Conservation (phyloP, 1,140 invertebrate species). For the Drosophila novamexicana region DNA sequence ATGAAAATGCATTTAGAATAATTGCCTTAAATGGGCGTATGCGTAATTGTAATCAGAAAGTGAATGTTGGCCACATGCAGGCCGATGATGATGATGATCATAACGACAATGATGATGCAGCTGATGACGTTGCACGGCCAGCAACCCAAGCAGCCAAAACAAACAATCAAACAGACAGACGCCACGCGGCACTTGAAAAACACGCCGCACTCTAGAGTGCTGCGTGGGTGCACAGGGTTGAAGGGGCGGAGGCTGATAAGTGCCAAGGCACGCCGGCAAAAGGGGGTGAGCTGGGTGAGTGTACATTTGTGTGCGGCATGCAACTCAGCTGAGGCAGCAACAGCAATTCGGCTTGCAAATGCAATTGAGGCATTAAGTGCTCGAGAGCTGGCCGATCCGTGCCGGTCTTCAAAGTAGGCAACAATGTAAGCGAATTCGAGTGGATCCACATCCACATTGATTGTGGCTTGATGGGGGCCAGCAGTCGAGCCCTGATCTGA, state of each 20-base stretch:
- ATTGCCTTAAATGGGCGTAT: slow-evolving; percentile 64
- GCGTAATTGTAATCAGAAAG: slow-evolving; percentile 57
- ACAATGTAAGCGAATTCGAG: slow-evolving; percentile 59
- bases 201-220: slow-evolving; percentile 50
- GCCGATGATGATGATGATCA: slow-evolving; percentile 4
- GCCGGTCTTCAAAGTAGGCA: slow-evolving; percentile 30
- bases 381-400: slow-evolving; percentile 28
- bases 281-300: background rate
- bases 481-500: slow-evolving; percentile 48
- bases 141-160: slow-evolving; percentile 41
- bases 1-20: slow-evolving; percentile 61
- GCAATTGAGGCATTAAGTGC: slow-evolving; percentile 75
- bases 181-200: slow-evolving; percentile 65
- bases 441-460: slow-evolving; percentile 26
- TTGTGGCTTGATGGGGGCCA: slow-evolving; percentile 3
- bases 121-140: slow-evolving; percentile 26
- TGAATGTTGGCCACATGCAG: slow-evolving; percentile 20
- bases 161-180: slow-evolving; percentile 69
- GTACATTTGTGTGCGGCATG: slow-evolving; percentile 33
- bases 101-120: slow-evolving; percentile 30
- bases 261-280: slow-evolving; percentile 30
- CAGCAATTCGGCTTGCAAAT: slow-evolving; percentile 73
- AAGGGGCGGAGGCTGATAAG: slow-evolving; percentile 45
- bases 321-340: slow-evolving; percentile 58
- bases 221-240: slow-evolving; percentile 20